Evolutionary conservation across 2,797 vertebrate genomes (phyloP).

Genomic region (Leuciscus waleckii): DNA sequence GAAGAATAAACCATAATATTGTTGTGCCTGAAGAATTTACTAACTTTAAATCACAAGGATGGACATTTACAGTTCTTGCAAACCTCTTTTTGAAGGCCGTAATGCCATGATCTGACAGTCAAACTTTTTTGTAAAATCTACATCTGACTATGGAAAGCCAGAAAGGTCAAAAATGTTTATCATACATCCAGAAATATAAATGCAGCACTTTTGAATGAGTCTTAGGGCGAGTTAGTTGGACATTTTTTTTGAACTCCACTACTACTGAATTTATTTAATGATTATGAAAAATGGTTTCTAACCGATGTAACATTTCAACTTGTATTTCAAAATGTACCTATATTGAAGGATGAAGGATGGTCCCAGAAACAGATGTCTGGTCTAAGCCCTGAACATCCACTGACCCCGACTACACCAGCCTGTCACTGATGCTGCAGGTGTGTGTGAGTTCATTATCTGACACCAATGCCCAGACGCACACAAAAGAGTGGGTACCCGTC

Average conservation of each 20-base stretch:
- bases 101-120: too few relatives aligned
- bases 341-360: neutral
- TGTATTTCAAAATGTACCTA: neutral
- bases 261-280: neutral
- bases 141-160: neutral
- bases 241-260: neutral
- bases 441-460: slow-evolving; percentile 49
- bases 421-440: slow-evolving; percentile 69
- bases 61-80: too few relatives aligned
- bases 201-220: neutral
- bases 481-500: neutral
- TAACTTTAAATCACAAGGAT: too few relatives aligned
- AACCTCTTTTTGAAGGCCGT: too few relatives aligned
- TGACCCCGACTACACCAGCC: slow-evolving; percentile 54
- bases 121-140: too few relatives aligned
- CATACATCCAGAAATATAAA: neutral
- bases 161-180: neutral
- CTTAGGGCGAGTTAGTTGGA: neutral
- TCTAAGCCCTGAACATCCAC: slow-evolving; percentile 1
- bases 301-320: neutral
- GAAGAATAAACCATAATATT: neutral
- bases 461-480: slow-evolving; percentile 34
- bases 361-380: slow-evolving; percentile 6
- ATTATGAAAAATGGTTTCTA: neutral
- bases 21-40: too few relatives aligned